Conservation (phyloP, 2,113 vertebrate genomes). For the Saccopteryx bilineata region DNA sequence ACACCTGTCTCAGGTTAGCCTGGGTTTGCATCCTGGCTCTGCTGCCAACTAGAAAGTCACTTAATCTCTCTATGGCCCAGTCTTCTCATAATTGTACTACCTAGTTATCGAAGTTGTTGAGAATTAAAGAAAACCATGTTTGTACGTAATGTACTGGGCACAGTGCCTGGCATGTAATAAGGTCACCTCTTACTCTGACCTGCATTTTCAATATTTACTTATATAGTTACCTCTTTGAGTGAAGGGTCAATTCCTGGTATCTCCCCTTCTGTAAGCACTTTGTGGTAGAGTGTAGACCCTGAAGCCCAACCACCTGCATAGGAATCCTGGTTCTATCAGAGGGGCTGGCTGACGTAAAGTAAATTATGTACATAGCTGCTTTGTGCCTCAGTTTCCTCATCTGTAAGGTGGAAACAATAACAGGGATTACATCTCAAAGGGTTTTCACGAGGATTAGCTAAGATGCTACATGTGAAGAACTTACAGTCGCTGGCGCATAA, state of each 20-base stretch:
- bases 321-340: neutral
- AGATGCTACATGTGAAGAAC: neutral
- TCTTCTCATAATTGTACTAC: neutral
- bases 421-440: neutral
- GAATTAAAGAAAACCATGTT: neutral
- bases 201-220: neutral
- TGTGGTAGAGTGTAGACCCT: neutral
- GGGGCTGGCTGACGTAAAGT: neutral
- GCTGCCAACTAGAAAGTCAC: neutral
- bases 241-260: neutral
- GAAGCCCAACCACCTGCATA: accelerated
- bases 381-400: neutral
- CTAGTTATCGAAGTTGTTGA: neutral
- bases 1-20: neutral
- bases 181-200: neutral
- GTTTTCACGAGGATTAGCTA: neutral
- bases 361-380: neutral
- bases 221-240: neutral
- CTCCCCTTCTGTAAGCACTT: neutral
- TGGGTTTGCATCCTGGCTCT: neutral
- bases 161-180: neutral
- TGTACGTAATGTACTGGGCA: neutral
- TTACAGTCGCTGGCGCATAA: neutral
- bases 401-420: neutral
- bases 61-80: neutral